These are phyloP conservation scores for Zoanthus sociatus DNA, from an alignment of 92 coral and sea anemone species.

Conservation along the genomic window DNA sequence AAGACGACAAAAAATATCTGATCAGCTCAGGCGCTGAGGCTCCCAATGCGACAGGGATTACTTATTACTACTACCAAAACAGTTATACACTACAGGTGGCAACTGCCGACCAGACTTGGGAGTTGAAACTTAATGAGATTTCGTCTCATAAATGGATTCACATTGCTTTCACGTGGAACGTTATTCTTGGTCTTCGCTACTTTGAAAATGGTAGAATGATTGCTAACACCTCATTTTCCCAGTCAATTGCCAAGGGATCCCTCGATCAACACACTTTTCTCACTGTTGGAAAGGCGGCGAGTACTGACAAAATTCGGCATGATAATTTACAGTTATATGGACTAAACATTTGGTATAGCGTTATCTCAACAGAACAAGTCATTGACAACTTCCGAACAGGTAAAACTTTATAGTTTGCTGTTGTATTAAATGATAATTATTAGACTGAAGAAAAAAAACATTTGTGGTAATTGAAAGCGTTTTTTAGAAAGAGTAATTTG, in stretches of 20 bases:
- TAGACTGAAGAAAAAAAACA: no score
- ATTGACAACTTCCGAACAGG: slow-evolving; percentile 6
- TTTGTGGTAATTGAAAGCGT: no score
- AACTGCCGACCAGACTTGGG: slow-evolving; percentile 9
- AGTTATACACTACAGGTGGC: slow-evolving; percentile 25
- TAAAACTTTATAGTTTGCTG: no score
- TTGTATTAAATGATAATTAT: no score
- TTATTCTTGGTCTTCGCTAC: slow-evolving; percentile 9
- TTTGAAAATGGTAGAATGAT: slow-evolving; percentile 13
- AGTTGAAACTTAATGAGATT: not conserved
- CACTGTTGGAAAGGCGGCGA: slow-evolving; percentile 27
- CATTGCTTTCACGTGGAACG: slow-evolving; percentile 34
- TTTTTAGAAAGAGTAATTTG: no score
- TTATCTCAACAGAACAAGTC: slow-evolving; percentile 19
- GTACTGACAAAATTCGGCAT: not conserved
- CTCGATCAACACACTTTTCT: not conserved
- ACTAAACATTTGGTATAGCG: slow-evolving; percentile 16
- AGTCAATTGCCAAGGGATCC: not conserved
- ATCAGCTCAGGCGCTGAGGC: slow-evolving; percentile 29
- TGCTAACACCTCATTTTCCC: not conserved
- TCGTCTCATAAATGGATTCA: slow-evolving; percentile 22
- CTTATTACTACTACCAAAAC: not conserved
- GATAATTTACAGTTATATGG: slow-evolving; percentile 33
- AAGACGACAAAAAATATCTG: slow-evolving; percentile 2
- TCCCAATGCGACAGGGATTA: not conserved